Conservation (phyloP, 2,797 vertebrate species). For the Arvicola amphibius region DNA sequence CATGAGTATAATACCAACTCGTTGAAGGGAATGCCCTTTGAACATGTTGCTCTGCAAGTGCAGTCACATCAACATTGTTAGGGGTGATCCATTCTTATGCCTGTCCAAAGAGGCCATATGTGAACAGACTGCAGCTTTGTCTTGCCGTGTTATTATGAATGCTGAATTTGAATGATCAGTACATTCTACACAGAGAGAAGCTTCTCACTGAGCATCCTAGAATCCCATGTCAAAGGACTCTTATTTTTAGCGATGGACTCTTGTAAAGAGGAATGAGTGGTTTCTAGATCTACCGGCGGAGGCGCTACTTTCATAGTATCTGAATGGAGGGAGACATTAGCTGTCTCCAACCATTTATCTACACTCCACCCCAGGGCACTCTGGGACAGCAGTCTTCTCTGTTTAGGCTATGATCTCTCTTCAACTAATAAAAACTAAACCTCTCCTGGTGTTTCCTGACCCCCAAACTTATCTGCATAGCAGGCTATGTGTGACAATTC, state of each 20-base stretch:
- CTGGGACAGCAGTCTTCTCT: neutral
- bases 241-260: neutral
- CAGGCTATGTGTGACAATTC: neutral
- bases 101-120: neutral
- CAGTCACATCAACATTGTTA: neutral
- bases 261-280: neutral
- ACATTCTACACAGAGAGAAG: neutral
- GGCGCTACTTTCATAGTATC: too few species aligned
- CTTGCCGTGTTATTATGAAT: neutral
- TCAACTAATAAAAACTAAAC: neutral
- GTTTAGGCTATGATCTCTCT: neutral
- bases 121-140: neutral
- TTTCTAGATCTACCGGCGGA: neutral
- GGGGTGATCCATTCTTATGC: neutral
- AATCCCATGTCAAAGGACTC: neutral
- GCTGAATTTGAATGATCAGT: neutral
- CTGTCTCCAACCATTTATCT: neutral
- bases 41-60: neutral
- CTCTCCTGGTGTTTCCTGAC: neutral
- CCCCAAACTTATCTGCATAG: neutral
- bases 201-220: neutral
- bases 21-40: neutral
- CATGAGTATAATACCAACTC: conserved; percentile 8
- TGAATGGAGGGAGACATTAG: neutral
- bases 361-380: neutral